These are phyloP conservation scores for Polypedilum pembai DNA, from an alignment of 1,140 invertebrate genomes.

Conservation along the genomic window DNA sequence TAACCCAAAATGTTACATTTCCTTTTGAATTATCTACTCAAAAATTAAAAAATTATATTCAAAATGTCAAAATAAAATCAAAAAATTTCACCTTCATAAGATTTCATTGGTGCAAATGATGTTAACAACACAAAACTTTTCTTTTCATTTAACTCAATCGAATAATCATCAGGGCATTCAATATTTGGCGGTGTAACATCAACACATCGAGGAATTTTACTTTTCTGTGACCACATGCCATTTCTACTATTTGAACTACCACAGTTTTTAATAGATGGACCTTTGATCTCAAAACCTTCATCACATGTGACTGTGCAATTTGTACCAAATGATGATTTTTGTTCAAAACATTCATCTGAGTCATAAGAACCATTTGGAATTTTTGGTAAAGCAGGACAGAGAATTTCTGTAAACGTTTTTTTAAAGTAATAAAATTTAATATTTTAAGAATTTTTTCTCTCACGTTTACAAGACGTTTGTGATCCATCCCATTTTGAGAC, in stretches of 20 bases:
- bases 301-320: slow-evolving; percentile 50
- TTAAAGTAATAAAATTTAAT: slow-evolving; percentile 28
- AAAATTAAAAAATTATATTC: slow-evolving; percentile 26
- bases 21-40: slow-evolving; percentile 45
- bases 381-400: slow-evolving; percentile 48
- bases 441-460: slow-evolving; percentile 32
- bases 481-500: slow-evolving; percentile 63
- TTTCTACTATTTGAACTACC: slow-evolving; percentile 37
- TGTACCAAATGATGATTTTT: slow-evolving; percentile 48
- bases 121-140: background rate
- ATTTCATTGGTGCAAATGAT: slow-evolving; percentile 36
- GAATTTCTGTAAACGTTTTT: slow-evolving; percentile 45
- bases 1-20: slow-evolving; percentile 45
- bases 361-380: slow-evolving; percentile 46
- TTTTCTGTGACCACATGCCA: slow-evolving; percentile 47
- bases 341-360: slow-evolving; percentile 46
- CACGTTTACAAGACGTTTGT: slow-evolving; percentile 58
- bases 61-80: background rate
- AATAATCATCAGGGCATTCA: slow-evolving; percentile 48
- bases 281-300: slow-evolving; percentile 49
- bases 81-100: slow-evolving; percentile 38
- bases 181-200: slow-evolving; percentile 50
- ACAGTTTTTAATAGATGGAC: slow-evolving; percentile 45
- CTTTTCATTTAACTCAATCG: slow-evolving; percentile 14
- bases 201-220: slow-evolving; percentile 44